These are phyloP conservation scores for Lutjanus campechanus DNA, from an alignment of 2,797 vertebrate genomes.

Conservation along the genomic window DNA sequence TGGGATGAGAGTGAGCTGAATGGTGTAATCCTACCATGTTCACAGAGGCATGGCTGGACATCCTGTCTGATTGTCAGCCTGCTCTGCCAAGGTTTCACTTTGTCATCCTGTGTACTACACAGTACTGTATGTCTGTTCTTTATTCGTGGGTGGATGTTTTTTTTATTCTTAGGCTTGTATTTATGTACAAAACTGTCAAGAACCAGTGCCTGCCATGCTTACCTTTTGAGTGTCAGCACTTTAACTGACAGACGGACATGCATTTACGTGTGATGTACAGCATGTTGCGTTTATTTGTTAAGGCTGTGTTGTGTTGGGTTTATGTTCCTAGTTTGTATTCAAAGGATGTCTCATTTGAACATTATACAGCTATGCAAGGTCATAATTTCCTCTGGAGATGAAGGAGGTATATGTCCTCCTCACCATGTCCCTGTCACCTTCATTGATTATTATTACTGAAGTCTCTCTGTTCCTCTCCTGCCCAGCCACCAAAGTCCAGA, in stretches of 20 bases:
- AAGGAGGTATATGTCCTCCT: not conserved
- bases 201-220: not conserved
- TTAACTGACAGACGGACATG: not conserved
- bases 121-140: not conserved
- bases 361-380: not conserved
- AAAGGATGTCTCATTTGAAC: not conserved
- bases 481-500: not conserved
- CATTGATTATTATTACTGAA: not conserved
- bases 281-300: not conserved
- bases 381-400: not conserved
- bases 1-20: conserved; percentile 62
- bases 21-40: conserved; percentile 64
- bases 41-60: conserved; percentile 59
- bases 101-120: conserved; percentile 3
- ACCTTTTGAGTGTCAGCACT: not conserved
- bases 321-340: not conserved
- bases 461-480: not conserved
- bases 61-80: conserved; percentile 51
- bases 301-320: not conserved
- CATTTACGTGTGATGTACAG: not conserved
- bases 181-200: conserved; percentile 4
- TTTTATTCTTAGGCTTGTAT: not conserved
- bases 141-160: not conserved
- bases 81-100: conserved; percentile 41
- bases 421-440: not conserved